A percentile compares a stretch with the other conserved stretches of the same genome.
These are phyloP conservation scores for Chlorodrepanis virens DNA, from an alignment of 2,113 vertebrate species.

Conservation along the genomic window DNA sequence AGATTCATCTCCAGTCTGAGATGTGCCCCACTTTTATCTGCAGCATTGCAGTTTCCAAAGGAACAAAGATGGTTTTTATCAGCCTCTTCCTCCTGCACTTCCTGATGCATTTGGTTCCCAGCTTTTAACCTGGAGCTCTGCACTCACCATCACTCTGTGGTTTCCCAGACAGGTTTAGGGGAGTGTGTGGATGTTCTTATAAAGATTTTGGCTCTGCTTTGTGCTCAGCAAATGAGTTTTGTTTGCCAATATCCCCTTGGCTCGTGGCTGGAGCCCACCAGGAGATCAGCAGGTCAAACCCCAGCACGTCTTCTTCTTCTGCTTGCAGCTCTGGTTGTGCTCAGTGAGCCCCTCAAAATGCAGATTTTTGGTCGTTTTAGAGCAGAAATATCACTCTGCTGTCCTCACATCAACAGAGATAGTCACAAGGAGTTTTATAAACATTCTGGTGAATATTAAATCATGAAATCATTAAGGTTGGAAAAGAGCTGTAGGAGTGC, in stretches of 20 bases:
- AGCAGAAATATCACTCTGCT: not conserved
- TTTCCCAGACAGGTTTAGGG: constrained; percentile 19
- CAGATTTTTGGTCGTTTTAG: not conserved
- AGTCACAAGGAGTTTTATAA: not conserved
- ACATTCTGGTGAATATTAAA: not conserved
- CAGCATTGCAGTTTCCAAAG: constrained; percentile 39
- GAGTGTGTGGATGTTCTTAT: not conserved
- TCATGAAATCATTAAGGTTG: too few species aligned
- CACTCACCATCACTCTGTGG: constrained; percentile 23
- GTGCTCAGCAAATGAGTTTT: not conserved
- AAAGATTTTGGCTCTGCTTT: constrained; percentile 37
- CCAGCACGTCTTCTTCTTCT: not conserved
- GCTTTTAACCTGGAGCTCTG: constrained; percentile 76
- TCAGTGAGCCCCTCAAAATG: not conserved
- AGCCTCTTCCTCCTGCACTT: constrained; percentile 63
- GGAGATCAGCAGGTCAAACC: not conserved
- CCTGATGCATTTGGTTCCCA: constrained; percentile 67
- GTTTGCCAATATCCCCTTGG: constrained; percentile 29
- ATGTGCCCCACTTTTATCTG: constrained; percentile 55
- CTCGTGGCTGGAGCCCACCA: constrained; percentile 1
- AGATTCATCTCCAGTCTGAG: constrained; percentile 16
- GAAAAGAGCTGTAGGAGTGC: not conserved
- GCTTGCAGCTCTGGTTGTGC: not conserved
- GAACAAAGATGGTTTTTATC: constrained; percentile 71
- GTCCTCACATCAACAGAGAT: not conserved